Evolutionary conservation across 2,797 vertebrate genomes (phyloP), one percentile per base, ranked within the genome.

Genomic region (Halcyon badia): DNA sequence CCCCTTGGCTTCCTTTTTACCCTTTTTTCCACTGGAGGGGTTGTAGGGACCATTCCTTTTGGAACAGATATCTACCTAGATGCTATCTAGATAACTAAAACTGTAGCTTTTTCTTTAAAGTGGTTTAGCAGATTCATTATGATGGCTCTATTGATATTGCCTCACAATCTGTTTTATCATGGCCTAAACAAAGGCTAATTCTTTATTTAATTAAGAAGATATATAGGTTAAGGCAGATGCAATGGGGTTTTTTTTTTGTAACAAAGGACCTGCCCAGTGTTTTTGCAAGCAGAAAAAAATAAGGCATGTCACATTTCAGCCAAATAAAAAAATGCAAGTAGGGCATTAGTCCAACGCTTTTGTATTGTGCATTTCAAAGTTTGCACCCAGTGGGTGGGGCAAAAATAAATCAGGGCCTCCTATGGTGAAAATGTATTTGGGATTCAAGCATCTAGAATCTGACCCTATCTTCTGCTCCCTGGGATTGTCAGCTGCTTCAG

Each of bases 331-430:
- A 54, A 81, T 9, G 42, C 93, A 92, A 90, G 73, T 48, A 61
- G 68, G 82, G 83, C 94, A 80, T 88, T 79, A 72, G 88, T 84
- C 49, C 88, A 86, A 37, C 1, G 41, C 89, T 78, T 96, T 35
- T 82, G 82, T 89, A 10, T 60, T 49, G 85, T 88, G 94, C 72
- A 70, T 97, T 95, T 97, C 90, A 91, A 91, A 96, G 95, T 93
- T 88, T 92, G 86, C 89, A 83, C 93, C 91, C 96, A 41, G 96
- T 89, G 96, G 95, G 95, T 92, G 95, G 92, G 80, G 97, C 82
- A 84, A 68, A 95, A 94, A 95, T 94, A 95, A 96, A 94, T 78
- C 96, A 72, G 37, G 84, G 80, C 83, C 96, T 96, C 96, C 96
- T 85, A 17, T 2, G 26, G 97, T 52, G 93, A 87, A 96, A 90